Percentiles rank a stretch among this genome's conserved stretches.
phyloP scores from a whole-genome alignment of 1,140 invertebrate species.

The Apolygus lucorum region DNA sequence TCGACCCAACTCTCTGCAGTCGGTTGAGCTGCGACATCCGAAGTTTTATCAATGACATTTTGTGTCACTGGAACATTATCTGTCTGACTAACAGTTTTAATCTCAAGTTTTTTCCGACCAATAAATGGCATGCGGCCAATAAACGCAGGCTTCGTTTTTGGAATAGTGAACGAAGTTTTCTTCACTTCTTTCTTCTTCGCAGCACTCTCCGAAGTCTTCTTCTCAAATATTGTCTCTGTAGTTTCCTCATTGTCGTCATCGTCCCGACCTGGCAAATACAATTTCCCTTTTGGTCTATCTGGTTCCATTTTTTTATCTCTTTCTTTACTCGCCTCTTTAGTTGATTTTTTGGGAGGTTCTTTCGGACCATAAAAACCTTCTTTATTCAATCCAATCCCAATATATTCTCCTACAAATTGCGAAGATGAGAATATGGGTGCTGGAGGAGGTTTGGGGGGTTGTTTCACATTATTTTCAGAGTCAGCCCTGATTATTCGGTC shows the following conservation, averaged over 20 bases:
- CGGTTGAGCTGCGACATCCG: not conserved
- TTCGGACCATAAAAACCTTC: not conserved
- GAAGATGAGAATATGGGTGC: too few species aligned
- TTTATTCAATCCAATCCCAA: too few species aligned
- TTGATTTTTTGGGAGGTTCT: slow-evolving; percentile 5
- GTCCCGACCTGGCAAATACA: slow-evolving; percentile 19
- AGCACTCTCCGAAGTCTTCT: slow-evolving; percentile 39
- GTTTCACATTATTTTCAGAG: too few species aligned
- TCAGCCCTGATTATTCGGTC: too few species aligned
- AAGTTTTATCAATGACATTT: not conserved
- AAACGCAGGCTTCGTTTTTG: slow-evolving; percentile 52
- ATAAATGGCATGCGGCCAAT: slow-evolving; percentile 59
- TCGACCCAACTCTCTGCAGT: not conserved
- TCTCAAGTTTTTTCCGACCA: slow-evolving; percentile 50
- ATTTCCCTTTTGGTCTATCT: slow-evolving; percentile 10
- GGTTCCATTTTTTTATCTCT: slow-evolving; percentile 37
- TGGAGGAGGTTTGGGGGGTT: too few species aligned
- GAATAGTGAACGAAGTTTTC: slow-evolving; percentile 28
- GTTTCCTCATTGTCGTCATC: slow-evolving; percentile 26
- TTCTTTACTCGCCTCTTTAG: slow-evolving; percentile 34
- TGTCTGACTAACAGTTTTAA: slow-evolving; percentile 20
- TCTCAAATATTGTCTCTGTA: slow-evolving; percentile 38
- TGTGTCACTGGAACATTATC: not conserved
- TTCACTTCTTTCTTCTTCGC: slow-evolving; percentile 27
- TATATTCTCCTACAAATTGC: too few species aligned